Evolutionary conservation across 2,113 vertebrate species (phyloP).

Genomic region (Cebidichthys violaceus): DNA sequence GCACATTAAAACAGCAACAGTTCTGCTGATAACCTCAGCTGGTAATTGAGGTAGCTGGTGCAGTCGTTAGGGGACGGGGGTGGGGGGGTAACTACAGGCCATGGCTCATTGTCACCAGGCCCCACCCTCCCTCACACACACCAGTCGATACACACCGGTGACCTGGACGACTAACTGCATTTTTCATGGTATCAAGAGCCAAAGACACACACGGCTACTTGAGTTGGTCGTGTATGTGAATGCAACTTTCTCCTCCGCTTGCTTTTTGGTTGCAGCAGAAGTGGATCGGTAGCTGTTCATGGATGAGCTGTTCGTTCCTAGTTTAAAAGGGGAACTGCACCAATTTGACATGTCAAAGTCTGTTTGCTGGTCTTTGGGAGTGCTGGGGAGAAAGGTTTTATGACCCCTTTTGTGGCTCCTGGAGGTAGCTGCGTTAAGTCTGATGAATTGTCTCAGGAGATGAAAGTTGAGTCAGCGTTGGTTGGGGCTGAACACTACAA

Average conservation of each 20-base stretch:
- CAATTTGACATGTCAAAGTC: not conserved
- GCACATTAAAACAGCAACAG: constrained; percentile 5
- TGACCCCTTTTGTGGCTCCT: not conserved
- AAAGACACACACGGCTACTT: not conserved
- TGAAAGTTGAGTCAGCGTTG: not conserved
- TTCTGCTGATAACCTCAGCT: not conserved
- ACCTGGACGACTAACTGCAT: not conserved
- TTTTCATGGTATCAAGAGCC: not conserved
- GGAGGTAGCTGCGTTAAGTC: not conserved
- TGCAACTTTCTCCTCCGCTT: not conserved
- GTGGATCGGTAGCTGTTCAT: not conserved
- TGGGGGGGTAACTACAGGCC: not conserved
- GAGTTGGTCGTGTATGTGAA: not conserved
- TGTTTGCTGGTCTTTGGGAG: not conserved
- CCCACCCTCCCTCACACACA: not conserved
- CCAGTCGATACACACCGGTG: not conserved
- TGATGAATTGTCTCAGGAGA: not conserved
- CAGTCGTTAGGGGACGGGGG: not conserved
- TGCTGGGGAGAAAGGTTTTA: no score
- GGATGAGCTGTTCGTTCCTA: not conserved
- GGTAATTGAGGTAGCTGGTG: not conserved
- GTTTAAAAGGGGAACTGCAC: not conserved
- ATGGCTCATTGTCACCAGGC: constrained; percentile 28
- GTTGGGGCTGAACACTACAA: not conserved
- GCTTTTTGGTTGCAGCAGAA: not conserved